Conservation (phyloP, 2,113 vertebrate species). For the Eira barbara region DNA sequence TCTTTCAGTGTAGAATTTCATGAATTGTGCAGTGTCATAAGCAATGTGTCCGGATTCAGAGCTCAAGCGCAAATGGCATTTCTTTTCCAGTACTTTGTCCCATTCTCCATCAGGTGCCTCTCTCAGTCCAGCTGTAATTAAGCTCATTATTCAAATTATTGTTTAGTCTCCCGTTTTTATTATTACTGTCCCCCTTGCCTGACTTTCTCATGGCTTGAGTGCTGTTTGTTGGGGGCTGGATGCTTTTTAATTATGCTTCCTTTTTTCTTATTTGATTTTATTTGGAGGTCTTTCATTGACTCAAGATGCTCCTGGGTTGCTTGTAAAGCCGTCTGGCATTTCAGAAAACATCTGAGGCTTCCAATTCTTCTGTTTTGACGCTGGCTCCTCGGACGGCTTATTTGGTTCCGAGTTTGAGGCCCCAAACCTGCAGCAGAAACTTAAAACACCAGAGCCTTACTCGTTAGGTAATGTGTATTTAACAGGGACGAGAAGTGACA, state of each 20-base stretch:
- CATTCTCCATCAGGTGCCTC: slow-evolving; percentile 54
- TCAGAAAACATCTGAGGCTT: slow-evolving; percentile 55
- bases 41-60: slow-evolving; percentile 57
- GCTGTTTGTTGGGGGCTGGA: slow-evolving; percentile 75
- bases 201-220: slow-evolving; percentile 75
- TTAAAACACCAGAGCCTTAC: neutral
- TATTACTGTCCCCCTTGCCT: slow-evolving; percentile 51
- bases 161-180: slow-evolving; percentile 54
- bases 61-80: slow-evolving; percentile 49
- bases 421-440: slow-evolving; percentile 43
- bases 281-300: slow-evolving; percentile 51
- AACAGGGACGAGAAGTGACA: slow-evolving; percentile 66
- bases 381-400: neutral
- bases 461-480: slow-evolving; percentile 66
- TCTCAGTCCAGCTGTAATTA: slow-evolving; percentile 62
- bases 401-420: slow-evolving; percentile 48
- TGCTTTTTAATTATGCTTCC: slow-evolving; percentile 66
- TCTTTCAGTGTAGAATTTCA: slow-evolving; percentile 30
- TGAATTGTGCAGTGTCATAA: slow-evolving; percentile 41
- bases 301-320: slow-evolving; percentile 52
- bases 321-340: slow-evolving; percentile 51
- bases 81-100: slow-evolving; percentile 12
- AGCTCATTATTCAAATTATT: slow-evolving; percentile 68
- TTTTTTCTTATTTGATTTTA: slow-evolving; percentile 65
- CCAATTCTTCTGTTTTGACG: neutral